Percentiles rank a stretch among this genome's conserved stretches.
Evolutionary conservation across 2,113 vertebrate genomes (phyloP).

Genomic region (Microcebus jonahi): DNA sequence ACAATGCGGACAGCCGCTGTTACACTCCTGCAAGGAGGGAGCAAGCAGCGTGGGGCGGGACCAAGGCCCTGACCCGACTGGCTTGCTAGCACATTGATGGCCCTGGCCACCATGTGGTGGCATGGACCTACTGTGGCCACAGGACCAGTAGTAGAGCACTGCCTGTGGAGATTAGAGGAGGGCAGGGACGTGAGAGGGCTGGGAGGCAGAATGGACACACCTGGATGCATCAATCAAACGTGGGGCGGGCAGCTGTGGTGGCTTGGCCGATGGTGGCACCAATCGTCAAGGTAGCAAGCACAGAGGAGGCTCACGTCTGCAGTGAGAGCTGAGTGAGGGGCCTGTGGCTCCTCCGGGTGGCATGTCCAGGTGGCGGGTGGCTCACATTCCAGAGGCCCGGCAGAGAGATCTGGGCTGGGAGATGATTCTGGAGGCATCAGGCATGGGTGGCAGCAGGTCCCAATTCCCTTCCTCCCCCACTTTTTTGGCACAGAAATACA

Average conservation of each 20-base stretch:
- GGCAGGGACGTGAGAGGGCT: rapidly evolving
- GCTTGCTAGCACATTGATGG: not conserved
- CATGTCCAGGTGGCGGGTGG: rapidly evolving
- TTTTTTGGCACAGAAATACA: not conserved
- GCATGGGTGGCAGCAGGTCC: rapidly evolving
- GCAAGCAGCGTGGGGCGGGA: not conserved
- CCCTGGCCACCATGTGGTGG: rapidly evolving
- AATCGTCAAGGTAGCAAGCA: too few species aligned
- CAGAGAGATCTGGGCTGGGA: not conserved
- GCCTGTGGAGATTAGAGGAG: not conserved
- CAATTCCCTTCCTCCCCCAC: not conserved
- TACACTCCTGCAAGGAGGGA: too few species aligned
- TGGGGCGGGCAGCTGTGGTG: rapidly evolving
- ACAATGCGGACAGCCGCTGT: not conserved
- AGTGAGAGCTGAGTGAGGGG: not conserved
- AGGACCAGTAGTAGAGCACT: too few species aligned
- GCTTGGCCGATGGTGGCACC: not conserved
- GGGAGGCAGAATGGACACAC: not conserved
- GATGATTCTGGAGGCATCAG: not conserved
- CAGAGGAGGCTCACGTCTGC: not conserved
- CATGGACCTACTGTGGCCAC: too few species aligned
- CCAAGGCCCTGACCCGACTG: not conserved
- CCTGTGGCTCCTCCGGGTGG: rapidly evolving
- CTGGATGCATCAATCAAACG: not conserved
- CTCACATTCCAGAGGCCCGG: not conserved